Conservation (phyloP, 2,888 invertebrate species). For the Cerceris rybyensis region DNA sequence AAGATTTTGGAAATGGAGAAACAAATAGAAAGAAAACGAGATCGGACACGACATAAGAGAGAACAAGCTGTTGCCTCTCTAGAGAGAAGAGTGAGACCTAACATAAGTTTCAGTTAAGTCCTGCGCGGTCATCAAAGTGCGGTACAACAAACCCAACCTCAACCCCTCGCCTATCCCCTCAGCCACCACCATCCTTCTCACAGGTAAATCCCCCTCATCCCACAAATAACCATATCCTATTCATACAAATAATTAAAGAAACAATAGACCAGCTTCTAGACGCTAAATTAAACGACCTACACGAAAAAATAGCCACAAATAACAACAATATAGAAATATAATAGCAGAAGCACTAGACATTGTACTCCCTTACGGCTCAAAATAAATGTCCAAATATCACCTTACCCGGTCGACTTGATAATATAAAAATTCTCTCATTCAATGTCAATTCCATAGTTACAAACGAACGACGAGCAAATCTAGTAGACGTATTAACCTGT, state of each 20-base stretch:
- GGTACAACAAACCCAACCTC: too few relatives aligned
- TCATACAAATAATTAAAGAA: too few relatives aligned
- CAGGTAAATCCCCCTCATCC: too few relatives aligned
- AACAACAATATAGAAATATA: too few relatives aligned
- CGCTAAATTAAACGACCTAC: too few relatives aligned
- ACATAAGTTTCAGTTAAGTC: neutral
- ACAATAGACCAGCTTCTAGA: too few relatives aligned
- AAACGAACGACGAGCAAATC: neutral
- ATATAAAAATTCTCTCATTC: constrained; percentile 42
- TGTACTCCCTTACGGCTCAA: neutral
- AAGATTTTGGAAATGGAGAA: neutral
- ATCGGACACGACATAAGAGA: neutral
- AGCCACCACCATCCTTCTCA: too few relatives aligned
- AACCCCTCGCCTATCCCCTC: too few relatives aligned
- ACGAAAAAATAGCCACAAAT: too few relatives aligned
- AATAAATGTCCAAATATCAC: neutral
- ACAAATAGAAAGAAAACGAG: neutral
- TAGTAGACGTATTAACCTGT: neutral
- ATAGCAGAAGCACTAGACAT: neutral
- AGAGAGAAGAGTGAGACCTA: neutral
- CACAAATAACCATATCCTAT: too few relatives aligned
- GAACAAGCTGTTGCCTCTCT: neutral
- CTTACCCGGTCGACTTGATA: neutral
- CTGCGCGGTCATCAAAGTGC: too few relatives aligned
- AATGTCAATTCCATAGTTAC: constrained; percentile 53